These are phyloP conservation scores for Phylloscopus whistleri DNA, from an alignment of 2,113 vertebrate species.

Conservation along the genomic window DNA sequence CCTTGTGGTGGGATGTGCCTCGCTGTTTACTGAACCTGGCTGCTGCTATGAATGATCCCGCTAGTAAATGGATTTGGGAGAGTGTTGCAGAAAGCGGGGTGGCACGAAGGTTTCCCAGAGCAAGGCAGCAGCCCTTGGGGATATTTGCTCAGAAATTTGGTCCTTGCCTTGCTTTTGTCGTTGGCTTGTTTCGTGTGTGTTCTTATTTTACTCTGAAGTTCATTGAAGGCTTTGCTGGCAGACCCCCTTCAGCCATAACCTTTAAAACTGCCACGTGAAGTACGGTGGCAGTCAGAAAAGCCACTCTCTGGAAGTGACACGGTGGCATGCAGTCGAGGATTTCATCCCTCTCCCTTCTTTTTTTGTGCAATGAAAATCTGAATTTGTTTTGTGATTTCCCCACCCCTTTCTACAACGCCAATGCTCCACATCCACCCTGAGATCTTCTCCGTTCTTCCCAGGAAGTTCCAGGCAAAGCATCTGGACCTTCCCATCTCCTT, in stretches of 20 bases:
- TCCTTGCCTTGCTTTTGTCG: not conserved
- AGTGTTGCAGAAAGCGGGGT: not conserved
- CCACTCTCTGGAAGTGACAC: not conserved
- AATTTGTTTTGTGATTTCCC: not conserved
- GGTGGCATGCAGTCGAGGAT: rapidly evolving
- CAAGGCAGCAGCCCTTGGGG: not conserved
- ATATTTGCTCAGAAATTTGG: not conserved
- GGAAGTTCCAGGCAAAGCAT: not conserved
- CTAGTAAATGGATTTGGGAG: not conserved
- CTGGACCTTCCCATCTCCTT: not conserved
- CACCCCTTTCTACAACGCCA: not conserved
- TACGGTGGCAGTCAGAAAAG: not conserved
- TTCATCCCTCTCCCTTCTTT: not conserved
- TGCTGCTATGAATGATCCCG: not conserved
- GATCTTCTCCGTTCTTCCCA: not conserved
- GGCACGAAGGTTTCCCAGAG: not conserved
- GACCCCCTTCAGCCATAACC: constrained; percentile 17
- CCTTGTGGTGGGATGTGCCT: not conserved
- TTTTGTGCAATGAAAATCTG: not conserved
- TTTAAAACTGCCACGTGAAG: constrained; percentile 6
- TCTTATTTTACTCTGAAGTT: not conserved
- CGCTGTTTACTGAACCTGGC: not conserved
- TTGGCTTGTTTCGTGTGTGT: not conserved
- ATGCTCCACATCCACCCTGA: not conserved
- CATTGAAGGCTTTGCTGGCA: not conserved